Evolutionary conservation across 1,140 invertebrate genomes (phyloP).

Genomic region (Calephelis virginiensis): DNA sequence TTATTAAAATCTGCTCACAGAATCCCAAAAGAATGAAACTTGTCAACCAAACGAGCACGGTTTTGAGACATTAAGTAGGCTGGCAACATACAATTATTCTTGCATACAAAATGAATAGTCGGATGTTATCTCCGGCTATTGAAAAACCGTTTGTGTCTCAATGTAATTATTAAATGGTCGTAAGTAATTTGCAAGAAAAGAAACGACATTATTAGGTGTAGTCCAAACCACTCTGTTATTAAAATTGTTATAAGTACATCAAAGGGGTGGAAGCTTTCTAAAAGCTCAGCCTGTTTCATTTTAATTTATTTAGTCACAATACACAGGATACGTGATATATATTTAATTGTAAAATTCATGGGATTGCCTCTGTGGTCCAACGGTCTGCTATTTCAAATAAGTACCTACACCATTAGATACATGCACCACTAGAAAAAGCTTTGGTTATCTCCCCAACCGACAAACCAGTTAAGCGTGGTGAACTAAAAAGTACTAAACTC

Average conservation of each 20-base stretch:
- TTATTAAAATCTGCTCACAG: no score
- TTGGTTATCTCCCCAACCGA: no score
- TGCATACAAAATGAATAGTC: conserved; percentile 26
- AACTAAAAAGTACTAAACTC: no score
- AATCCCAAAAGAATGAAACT: neutral
- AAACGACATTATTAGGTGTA: conserved; percentile 11
- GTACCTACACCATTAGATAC: no score
- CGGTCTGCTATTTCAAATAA: no score
- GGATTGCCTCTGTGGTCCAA: no score
- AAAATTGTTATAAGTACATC: conserved; percentile 8
- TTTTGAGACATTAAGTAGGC: neutral
- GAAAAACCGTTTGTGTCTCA: conserved; percentile 29
- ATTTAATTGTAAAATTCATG: no score
- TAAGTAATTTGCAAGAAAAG: conserved; percentile 25
- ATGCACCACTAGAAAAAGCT: no score
- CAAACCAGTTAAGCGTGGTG: no score
- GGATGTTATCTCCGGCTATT: conserved; percentile 30
- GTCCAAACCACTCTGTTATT: neutral
- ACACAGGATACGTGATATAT: no score
- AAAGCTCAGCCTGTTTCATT: neutral
- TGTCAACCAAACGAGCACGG: neutral
- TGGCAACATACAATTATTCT: conserved; percentile 5
- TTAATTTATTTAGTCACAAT: neutral
- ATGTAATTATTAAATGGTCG: conserved; percentile 32
- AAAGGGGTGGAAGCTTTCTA: conserved; percentile 2